Conservation (phyloP, 2,113 vertebrate species). For the Sciurus niger region DNA sequence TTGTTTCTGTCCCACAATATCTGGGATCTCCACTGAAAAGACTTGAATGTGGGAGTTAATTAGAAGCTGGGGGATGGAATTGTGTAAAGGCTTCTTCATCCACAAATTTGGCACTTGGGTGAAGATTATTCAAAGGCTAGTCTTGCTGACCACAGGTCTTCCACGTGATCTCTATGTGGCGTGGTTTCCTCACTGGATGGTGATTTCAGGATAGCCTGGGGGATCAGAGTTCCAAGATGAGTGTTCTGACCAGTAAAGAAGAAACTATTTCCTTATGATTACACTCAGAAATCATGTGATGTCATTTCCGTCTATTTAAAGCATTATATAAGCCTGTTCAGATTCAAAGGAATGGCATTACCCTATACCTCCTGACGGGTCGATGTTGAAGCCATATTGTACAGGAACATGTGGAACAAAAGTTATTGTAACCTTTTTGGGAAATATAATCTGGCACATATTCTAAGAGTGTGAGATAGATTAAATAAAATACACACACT, state of each 20-base stretch:
- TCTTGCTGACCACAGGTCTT: background rate
- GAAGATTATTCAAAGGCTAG: background rate
- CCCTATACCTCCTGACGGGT: background rate
- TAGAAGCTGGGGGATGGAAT: background rate
- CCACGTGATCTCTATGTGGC: background rate
- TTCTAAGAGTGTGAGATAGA: background rate
- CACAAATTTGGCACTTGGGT: no score
- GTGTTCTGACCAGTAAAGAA: background rate
- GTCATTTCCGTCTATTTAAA: background rate
- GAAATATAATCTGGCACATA: background rate
- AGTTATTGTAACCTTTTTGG: background rate
- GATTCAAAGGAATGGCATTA: background rate
- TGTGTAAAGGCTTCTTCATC: background rate
- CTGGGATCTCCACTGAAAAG: background rate
- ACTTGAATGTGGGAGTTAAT: background rate
- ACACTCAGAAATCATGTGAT: background rate
- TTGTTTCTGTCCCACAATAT: background rate
- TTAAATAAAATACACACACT: background rate
- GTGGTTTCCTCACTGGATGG: background rate
- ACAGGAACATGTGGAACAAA: background rate
- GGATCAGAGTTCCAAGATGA: background rate
- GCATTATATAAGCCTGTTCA: background rate
- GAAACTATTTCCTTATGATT: background rate
- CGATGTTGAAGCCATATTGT: background rate
- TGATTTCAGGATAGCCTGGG: fast-evolving